phyloP scores from a whole-genome alignment of 2,888 invertebrate species.

The Agonum fuliginosum region DNA sequence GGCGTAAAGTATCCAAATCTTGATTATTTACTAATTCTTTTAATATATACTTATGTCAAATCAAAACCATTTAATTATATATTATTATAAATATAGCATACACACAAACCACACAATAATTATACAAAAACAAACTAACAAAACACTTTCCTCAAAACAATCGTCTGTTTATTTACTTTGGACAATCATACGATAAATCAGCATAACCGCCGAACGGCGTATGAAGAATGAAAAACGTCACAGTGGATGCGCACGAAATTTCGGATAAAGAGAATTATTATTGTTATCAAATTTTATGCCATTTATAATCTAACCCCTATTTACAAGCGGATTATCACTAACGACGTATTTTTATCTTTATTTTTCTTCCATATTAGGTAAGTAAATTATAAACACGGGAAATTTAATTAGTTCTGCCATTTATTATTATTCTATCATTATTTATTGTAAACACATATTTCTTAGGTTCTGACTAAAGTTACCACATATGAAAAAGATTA shows the following conservation, averaged over 20 bases:
- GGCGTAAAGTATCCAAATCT: constrained; percentile 44
- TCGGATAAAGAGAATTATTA: not conserved
- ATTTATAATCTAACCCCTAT: not conserved
- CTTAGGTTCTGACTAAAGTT: too few relatives aligned
- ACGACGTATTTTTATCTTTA: too few relatives aligned
- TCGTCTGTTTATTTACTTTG: constrained; percentile 12
- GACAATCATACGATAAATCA: constrained; percentile 3
- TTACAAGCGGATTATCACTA: too few relatives aligned
- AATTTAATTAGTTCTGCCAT: too few relatives aligned
- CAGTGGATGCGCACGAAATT: not conserved
- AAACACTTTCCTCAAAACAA: constrained; percentile 33
- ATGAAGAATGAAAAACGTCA: too few relatives aligned
- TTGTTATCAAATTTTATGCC: not conserved
- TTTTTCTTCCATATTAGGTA: too few relatives aligned
- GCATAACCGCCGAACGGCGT: not conserved
- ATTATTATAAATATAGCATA: constrained; percentile 39
- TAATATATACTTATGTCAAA: constrained; percentile 43
- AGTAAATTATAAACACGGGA: too few relatives aligned
- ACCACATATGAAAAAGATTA: too few relatives aligned
- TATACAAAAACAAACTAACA: not conserved
- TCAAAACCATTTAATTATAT: constrained; percentile 38
- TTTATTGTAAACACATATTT: too few relatives aligned
- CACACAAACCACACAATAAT: constrained; percentile 37
- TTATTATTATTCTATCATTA: too few relatives aligned
- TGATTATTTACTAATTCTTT: constrained; percentile 41